phyloP scores from a whole-genome alignment of 2,888 invertebrate genomes.

The Apamea anceps region DNA sequence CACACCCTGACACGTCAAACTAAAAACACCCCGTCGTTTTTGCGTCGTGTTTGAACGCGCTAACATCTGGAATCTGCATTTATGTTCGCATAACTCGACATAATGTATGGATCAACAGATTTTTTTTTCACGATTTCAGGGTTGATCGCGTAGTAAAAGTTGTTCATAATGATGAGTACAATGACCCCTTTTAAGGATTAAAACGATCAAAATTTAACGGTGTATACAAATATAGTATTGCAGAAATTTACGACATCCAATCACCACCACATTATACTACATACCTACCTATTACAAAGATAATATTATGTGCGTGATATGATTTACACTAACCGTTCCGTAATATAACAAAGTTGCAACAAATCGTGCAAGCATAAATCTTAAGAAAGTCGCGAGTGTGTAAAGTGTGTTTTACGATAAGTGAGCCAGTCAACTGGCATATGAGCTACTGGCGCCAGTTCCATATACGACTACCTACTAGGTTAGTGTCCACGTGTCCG shows the following conservation, averaged over 20 bases:
- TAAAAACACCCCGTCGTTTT: too few species aligned
- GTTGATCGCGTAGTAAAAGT: too few species aligned
- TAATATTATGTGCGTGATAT: too few species aligned
- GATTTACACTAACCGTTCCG: neutral
- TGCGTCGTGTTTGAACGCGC: too few species aligned
- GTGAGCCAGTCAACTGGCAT: slow-evolving; percentile 22
- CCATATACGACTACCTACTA: neutral
- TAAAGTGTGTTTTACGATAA: slow-evolving; percentile 29
- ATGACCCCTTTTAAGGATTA: too few species aligned
- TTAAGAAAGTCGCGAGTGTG: slow-evolving; percentile 16
- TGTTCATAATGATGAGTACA: too few species aligned
- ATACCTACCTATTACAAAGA: neutral
- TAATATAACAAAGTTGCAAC: slow-evolving; percentile 21
- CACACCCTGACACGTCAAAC: too few species aligned
- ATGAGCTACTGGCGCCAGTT: slow-evolving; percentile 9
- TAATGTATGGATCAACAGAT: too few species aligned
- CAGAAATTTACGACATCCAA: slow-evolving; percentile 1
- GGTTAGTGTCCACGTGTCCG: neutral
- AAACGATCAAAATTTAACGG: too few species aligned
- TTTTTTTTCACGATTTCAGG: too few species aligned
- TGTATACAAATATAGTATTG: neutral
- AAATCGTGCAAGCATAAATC: slow-evolving; percentile 41
- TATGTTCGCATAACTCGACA: too few species aligned
- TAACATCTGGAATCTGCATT: too few species aligned
- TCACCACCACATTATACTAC: neutral